phyloP scores from a whole-genome alignment of 1,140 invertebrate genomes.

The Pararge aegeria region DNA sequence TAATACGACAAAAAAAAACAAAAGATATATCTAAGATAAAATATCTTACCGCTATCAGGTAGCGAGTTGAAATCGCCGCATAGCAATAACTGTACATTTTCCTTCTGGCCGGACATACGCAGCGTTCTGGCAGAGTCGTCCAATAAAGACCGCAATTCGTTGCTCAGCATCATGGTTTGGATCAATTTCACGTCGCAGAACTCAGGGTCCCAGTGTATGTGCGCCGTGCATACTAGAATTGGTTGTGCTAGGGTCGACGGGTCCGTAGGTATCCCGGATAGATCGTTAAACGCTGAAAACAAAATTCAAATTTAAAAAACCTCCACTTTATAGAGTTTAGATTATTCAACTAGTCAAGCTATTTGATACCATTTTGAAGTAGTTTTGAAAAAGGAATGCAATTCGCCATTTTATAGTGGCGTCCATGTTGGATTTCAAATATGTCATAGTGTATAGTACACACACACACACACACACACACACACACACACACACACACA shows the following conservation, averaged over 20 bases:
- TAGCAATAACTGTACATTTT: slow-evolving; percentile 94
- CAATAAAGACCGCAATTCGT: slow-evolving; percentile 92
- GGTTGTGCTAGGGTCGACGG: slow-evolving; percentile 89
- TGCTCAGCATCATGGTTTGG: slow-evolving; percentile 99
- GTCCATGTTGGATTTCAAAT: too few relatives aligned
- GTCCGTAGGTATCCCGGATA: slow-evolving; percentile 85
- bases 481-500: too few relatives aligned
- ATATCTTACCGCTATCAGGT: slow-evolving; percentile 94
- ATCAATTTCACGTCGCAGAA: slow-evolving; percentile 99
- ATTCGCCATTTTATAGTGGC: too few relatives aligned
- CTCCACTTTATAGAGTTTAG: too few relatives aligned
- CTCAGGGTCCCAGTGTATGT: slow-evolving; percentile 99
- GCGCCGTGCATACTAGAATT: slow-evolving; percentile 97
- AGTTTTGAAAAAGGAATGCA: too few relatives aligned
- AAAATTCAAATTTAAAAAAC: not conserved
- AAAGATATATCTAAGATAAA: too few relatives aligned
- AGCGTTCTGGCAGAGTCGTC: slow-evolving; percentile 87
- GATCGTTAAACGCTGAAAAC: slow-evolving; percentile 10
- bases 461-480: too few relatives aligned
- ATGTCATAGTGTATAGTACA: too few relatives aligned
- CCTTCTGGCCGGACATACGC: slow-evolving; percentile 81
- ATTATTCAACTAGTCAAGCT: too few relatives aligned
- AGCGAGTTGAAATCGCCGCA: slow-evolving; percentile 99
- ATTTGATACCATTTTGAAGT: too few relatives aligned
- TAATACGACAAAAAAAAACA: too few relatives aligned